These are phyloP conservation scores for Hirtodrosophila trivittata DNA, from an alignment of 2,888 invertebrate genomes.

Conservation along the genomic window DNA sequence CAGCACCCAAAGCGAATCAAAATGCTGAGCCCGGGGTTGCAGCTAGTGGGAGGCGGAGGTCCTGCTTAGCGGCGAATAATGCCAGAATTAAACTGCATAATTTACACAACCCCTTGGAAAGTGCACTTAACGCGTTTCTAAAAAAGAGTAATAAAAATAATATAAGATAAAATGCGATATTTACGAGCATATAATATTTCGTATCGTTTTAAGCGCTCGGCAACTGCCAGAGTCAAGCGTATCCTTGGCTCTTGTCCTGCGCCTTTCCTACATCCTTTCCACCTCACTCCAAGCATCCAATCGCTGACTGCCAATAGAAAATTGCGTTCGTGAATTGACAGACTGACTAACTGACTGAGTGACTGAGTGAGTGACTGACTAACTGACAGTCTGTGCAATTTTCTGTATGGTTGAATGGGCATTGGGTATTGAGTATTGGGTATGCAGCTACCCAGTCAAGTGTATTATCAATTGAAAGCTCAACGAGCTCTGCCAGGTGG, in stretches of 20 bases:
- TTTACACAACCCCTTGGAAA: constrained; percentile 73
- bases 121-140: constrained; percentile 61
- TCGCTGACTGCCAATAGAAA: constrained; percentile 72
- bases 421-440: constrained; percentile 42
- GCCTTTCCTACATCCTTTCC: constrained; percentile 13
- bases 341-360: constrained; percentile 27
- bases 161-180: constrained; percentile 16
- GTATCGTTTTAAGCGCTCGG: constrained; percentile 21
- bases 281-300: constrained; percentile 12
- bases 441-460: constrained; percentile 55
- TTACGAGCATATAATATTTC: constrained; percentile 47
- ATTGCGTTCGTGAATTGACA: constrained; percentile 62
- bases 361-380: constrained; percentile 32
- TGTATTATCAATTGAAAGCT: constrained; percentile 74
- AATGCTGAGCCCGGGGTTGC: constrained; percentile 53
- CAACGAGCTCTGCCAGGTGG: constrained; percentile 55
- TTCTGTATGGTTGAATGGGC: constrained; percentile 69
- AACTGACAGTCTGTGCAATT: too few species aligned
- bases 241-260: constrained; percentile 21
- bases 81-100: constrained; percentile 76
- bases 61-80: constrained; percentile 43
- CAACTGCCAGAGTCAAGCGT: constrained; percentile 6
- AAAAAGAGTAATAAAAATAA: constrained; percentile 16
- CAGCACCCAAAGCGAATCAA: constrained; percentile 73
- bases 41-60: constrained; percentile 12